These are phyloP conservation scores for Coccyzus lansbergi DNA, from an alignment of 2,797 vertebrate species.

Conservation along the genomic window DNA sequence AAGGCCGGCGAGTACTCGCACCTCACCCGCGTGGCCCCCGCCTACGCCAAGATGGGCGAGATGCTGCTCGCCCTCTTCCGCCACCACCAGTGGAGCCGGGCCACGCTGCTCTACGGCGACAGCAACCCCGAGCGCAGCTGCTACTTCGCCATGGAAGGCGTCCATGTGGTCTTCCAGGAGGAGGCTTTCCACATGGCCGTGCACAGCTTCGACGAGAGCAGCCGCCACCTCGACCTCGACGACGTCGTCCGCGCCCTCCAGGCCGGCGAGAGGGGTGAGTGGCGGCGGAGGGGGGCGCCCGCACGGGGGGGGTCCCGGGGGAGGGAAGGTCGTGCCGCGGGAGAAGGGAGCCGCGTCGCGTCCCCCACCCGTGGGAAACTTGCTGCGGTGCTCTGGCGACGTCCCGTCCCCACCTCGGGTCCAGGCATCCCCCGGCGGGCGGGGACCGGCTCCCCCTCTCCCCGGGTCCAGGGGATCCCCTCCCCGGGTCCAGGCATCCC, in stretches of 20 bases:
- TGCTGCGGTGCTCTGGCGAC: rapidly evolving
- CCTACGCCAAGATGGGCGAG: slow-evolving; percentile 95
- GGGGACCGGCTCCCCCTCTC: no score
- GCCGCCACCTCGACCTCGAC: slow-evolving; percentile 82
- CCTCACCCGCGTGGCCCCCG: slow-evolving; percentile 91
- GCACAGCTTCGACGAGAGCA: slow-evolving; percentile 78
- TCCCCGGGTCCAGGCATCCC: no score
- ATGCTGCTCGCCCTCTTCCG: slow-evolving; percentile 89
- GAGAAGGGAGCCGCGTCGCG: rapidly evolving
- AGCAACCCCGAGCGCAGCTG: slow-evolving; percentile 92
- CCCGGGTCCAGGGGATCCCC: no score
- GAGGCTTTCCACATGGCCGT: slow-evolving; percentile 78
- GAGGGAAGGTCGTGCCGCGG: not conserved
- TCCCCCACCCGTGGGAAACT: rapidly evolving
- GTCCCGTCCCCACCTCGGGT: no score
- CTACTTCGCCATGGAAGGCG: slow-evolving; percentile 91
- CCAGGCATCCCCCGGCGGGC: no score
- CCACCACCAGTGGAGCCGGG: slow-evolving; percentile 88
- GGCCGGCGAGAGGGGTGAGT: slow-evolving; percentile 78
- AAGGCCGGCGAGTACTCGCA: slow-evolving; percentile 88
- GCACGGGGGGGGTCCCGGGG: not conserved
- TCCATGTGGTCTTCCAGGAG: slow-evolving; percentile 84
- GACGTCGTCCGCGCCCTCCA: slow-evolving; percentile 81
- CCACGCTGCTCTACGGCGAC: slow-evolving; percentile 86
- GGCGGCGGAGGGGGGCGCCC: not conserved